Evolutionary conservation across 2,888 invertebrate species (phyloP).

Genomic region (Malthinus seriepunctatus): DNA sequence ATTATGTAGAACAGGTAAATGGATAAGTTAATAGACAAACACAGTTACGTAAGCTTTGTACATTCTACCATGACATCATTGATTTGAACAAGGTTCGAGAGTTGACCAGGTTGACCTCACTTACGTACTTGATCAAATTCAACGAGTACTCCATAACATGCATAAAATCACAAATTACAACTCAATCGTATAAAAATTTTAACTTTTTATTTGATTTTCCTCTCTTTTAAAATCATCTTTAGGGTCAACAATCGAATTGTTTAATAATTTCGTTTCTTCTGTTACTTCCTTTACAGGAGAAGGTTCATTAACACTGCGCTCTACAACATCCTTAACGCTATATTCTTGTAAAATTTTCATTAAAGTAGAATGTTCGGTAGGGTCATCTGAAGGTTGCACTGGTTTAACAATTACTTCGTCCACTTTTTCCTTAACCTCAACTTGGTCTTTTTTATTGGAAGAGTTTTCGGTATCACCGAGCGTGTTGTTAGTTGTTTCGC

Average conservation of each 20-base stretch:
- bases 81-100: background rate
- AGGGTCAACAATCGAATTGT: background rate
- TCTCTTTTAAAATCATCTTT: background rate
- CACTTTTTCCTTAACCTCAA: conserved; percentile 33
- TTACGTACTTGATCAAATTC: conserved; percentile 3
- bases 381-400: no score
- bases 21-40: no score
- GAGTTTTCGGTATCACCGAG: background rate
- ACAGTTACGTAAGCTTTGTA: background rate
- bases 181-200: background rate
- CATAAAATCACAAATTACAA: conserved; percentile 3
- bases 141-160: background rate
- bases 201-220: background rate
- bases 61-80: conserved; percentile 4
- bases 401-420: conserved; percentile 37
- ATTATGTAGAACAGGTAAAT: no score
- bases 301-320: background rate
- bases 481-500: conserved; percentile 26
- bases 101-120: background rate
- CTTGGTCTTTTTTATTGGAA: background rate
- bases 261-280: background rate
- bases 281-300: no score
- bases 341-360: conserved; percentile 51
- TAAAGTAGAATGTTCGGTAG: conserved; percentile 48
- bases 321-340: conserved; percentile 39